Percentiles rank a stretch among this genome's conserved stretches.
phyloP scores from a whole-genome alignment of 2,113 vertebrate genomes.

The Chamaetylas fuelleborni region DNA sequence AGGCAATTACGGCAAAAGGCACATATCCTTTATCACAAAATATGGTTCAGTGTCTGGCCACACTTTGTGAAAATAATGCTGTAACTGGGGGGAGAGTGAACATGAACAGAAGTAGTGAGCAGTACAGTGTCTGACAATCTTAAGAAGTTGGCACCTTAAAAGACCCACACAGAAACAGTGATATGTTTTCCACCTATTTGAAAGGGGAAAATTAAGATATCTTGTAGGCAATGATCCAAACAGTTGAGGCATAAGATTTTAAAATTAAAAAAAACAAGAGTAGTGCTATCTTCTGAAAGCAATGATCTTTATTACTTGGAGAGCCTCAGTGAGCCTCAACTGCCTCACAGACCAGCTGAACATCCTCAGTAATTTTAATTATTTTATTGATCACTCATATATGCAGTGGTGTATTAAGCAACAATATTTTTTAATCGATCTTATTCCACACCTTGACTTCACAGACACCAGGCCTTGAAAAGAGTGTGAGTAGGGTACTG shows the following conservation, averaged over 20 bases:
- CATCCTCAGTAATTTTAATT: not conserved
- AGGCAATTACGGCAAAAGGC: not conserved
- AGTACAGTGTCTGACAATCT: not conserved
- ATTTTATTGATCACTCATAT: not conserved
- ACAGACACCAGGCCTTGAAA: not conserved
- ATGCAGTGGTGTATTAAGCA: not conserved
- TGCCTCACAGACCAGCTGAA: not conserved
- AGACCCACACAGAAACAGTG: not conserved
- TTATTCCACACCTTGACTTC: not conserved
- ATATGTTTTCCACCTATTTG: not conserved
- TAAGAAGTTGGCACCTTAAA: not conserved
- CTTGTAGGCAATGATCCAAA: not conserved
- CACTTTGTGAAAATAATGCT: not conserved
- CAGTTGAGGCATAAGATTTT: not conserved
- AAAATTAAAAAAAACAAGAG: not conserved
- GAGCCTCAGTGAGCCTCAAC: not conserved
- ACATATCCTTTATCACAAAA: not conserved
- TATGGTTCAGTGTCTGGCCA: not conserved
- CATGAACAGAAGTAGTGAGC: not conserved
- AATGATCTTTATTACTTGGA: not conserved
- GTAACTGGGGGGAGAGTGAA: rapidly evolving
- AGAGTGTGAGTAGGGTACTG: not conserved
- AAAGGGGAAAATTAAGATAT: not conserved
- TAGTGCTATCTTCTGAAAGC: not conserved
- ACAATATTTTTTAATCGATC: not conserved